These are phyloP conservation scores for Carassius gibelio DNA, from an alignment of 2,113 vertebrate species.

Conservation along the genomic window DNA sequence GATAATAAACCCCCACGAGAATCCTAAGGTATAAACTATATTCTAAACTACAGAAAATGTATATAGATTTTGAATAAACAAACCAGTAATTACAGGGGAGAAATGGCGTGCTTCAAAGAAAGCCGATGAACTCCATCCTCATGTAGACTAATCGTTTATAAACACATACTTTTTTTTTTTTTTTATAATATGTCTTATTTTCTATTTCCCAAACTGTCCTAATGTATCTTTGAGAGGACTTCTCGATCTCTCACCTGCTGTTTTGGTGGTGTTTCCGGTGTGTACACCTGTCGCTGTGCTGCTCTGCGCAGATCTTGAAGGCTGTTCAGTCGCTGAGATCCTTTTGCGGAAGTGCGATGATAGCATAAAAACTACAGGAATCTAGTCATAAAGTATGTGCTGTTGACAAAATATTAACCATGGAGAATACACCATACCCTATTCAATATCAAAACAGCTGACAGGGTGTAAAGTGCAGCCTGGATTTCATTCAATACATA, in stretches of 20 bases:
- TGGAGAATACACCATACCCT: background rate
- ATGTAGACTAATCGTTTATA: background rate
- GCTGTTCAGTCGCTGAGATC: background rate
- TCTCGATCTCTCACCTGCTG: slow-evolving; percentile 43
- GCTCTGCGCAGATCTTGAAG: background rate
- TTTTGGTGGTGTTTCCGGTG: slow-evolving; percentile 35
- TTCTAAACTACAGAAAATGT: background rate
- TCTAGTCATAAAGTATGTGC: background rate
- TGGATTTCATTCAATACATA: background rate
- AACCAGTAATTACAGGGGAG: background rate
- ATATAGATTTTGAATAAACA: background rate
- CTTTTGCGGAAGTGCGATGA: slow-evolving; percentile 7
- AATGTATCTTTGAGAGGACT: background rate
- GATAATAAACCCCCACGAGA: background rate
- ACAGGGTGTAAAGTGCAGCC: no score
- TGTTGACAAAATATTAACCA: background rate
- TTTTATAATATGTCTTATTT: background rate
- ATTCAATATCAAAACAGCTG: background rate
- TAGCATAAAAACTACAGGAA: background rate
- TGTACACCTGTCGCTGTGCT: slow-evolving; percentile 33
- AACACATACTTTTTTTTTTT: background rate
- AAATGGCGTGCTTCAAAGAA: background rate
- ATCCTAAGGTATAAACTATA: background rate
- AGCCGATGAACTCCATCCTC: background rate
- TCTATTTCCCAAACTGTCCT: background rate